Percentiles rank a stretch among this genome's conserved stretches.
phyloP scores from a whole-genome alignment of 1,140 invertebrate genomes.

The Drosophila ironensis region DNA sequence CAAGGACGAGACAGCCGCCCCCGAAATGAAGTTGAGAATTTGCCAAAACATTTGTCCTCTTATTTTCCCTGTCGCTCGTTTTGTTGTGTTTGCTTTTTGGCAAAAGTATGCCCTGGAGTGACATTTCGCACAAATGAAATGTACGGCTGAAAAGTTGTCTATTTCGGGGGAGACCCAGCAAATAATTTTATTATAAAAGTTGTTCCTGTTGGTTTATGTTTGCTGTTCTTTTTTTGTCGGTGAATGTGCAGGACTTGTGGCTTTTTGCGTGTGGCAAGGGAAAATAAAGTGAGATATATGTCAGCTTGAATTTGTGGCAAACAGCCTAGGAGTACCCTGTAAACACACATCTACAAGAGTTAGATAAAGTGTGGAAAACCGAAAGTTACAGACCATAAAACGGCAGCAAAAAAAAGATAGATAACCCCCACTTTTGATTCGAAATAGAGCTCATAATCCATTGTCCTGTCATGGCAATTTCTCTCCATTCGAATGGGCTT shows the following conservation, averaged over 20 bases:
- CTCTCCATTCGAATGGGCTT: conserved; percentile 11
- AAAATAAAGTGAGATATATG: conserved; percentile 46
- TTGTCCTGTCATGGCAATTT: not conserved
- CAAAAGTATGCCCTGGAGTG: conserved; percentile 69
- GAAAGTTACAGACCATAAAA: too few relatives aligned
- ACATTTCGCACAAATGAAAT: conserved; percentile 77
- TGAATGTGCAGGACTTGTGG: conserved; percentile 26
- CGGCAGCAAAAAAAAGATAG: too few relatives aligned
- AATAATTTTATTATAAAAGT: conserved; percentile 80
- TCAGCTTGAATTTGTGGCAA: conserved; percentile 6
- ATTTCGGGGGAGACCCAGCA: conserved; percentile 61
- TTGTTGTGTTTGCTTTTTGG: conserved; percentile 27
- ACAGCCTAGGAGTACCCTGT: conserved; percentile 4
- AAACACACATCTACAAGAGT: too few relatives aligned
- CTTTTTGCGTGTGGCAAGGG: conserved; percentile 6
- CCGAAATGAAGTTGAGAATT: conserved; percentile 37
- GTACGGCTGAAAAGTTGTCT: conserved; percentile 76
- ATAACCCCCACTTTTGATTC: not conserved
- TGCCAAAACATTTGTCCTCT: conserved; percentile 55
- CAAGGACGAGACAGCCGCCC: not conserved
- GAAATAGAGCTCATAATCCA: not conserved
- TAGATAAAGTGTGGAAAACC: too few relatives aligned
- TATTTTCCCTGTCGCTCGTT: not conserved
- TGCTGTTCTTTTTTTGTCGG: too few relatives aligned
- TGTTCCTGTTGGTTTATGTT: conserved; percentile 5